Percentiles rank a stretch among this genome's conserved stretches.
These are phyloP conservation scores for Amblyraja radiata DNA, from an alignment of 2,797 vertebrate genomes.

Conservation along the genomic window DNA sequence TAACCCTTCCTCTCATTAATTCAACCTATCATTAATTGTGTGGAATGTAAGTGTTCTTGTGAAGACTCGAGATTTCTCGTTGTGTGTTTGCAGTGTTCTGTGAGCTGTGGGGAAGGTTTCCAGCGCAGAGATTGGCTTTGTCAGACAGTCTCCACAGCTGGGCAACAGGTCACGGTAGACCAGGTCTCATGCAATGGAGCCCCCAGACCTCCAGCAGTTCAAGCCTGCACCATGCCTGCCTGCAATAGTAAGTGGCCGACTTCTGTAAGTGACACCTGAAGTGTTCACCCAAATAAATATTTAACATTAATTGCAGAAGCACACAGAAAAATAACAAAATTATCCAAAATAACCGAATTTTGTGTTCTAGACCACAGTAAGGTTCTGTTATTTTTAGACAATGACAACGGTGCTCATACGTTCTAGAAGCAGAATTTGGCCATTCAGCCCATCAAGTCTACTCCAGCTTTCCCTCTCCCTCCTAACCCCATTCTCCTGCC, in stretches of 20 bases:
- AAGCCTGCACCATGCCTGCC: conserved; percentile 68
- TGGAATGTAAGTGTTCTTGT: not conserved
- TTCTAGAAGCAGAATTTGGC: too few relatives aligned
- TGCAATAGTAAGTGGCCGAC: conserved; percentile 70
- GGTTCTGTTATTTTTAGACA: not conserved
- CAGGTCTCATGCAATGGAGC: conserved; percentile 57
- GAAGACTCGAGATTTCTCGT: not conserved
- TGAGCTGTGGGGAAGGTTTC: conserved; percentile 74
- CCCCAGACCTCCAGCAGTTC: conserved; percentile 58
- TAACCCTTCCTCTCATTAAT: not conserved
- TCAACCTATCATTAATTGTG: not conserved
- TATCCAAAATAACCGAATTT: not conserved
- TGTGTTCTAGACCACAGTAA: conserved; percentile 34
- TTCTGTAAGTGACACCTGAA: not conserved
- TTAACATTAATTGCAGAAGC: not conserved
- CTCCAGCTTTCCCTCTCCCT: too few relatives aligned
- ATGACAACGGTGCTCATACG: too few relatives aligned
- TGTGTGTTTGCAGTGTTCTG: conserved; percentile 68
- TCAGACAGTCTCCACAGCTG: conserved; percentile 60
- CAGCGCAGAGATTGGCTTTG: conserved; percentile 71
- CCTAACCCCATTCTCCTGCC: too few relatives aligned
- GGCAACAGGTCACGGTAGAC: conserved; percentile 59
- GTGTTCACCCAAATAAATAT: not conserved
- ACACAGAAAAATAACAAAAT: not conserved
- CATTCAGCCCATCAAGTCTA: too few relatives aligned